Percentiles rank a stretch among this genome's conserved stretches.
These are phyloP conservation scores for Drosophila miranda DNA, from an alignment of 1,140 invertebrate species.

Conservation along the genomic window DNA sequence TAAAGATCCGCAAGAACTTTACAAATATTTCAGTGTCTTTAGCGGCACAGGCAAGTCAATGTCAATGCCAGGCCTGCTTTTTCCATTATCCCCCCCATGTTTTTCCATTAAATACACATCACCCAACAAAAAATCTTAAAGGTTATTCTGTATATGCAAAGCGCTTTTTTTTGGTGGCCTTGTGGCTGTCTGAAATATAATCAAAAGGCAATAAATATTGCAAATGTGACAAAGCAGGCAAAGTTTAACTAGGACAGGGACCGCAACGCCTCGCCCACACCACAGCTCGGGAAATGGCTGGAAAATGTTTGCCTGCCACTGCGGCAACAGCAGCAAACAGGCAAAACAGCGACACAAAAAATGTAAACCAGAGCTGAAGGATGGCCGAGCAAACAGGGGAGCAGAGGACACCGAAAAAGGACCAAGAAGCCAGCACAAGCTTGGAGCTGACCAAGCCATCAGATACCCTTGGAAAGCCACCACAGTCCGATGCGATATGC, in stretches of 20 bases:
- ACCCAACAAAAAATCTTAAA: constrained; percentile 12
- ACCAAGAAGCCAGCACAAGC: constrained; percentile 16
- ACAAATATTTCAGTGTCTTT: background rate
- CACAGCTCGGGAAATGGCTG: constrained; percentile 41
- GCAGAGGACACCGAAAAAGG: constrained; percentile 37
- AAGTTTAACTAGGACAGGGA: constrained; percentile 63
- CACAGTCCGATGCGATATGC: too few species aligned
- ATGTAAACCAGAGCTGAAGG: constrained; percentile 51
- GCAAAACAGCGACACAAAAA: constrained; percentile 29
- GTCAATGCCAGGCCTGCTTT: constrained; percentile 28
- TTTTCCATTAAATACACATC: constrained; percentile 43
- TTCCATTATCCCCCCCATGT: too few species aligned
- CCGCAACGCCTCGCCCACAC: background rate
- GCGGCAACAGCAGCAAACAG: constrained; percentile 62
- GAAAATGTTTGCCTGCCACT: constrained; percentile 67
- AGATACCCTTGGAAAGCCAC: constrained; percentile 13
- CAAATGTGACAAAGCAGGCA: constrained; percentile 69
- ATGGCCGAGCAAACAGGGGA: constrained; percentile 62
- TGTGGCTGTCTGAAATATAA: constrained; percentile 43
- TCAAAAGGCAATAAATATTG: constrained; percentile 79
- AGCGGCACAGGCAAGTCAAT: constrained; percentile 9
- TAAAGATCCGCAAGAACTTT: constrained; percentile 16
- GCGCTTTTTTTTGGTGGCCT: background rate
- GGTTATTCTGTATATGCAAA: constrained; percentile 5
- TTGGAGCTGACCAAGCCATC: constrained; percentile 4